Base-by-base conservation (phyloP, 2,888 invertebrate genomes). In the Mechanitis messenoides region DNA sequence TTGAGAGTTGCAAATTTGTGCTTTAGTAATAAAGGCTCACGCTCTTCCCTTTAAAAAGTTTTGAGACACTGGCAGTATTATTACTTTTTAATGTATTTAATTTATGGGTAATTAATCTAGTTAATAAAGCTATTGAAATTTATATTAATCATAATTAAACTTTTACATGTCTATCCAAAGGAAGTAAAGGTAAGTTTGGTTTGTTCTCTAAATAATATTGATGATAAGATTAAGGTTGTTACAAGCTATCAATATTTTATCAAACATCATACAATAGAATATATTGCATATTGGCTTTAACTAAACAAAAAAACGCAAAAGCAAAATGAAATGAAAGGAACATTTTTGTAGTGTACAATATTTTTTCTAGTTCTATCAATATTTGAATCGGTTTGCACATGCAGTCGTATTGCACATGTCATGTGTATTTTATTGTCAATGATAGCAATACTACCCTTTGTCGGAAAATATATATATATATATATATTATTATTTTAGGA, bases 1-100 rank as follows among this genome's bases (percentile, higher is more conserved):
- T 71, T 64, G 68, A 73, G 74, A 78, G 78, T 79, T 70, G 74
- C 71, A 76, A 79, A 77, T 78, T 80, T 77, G 74, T 75, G 79
- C 74, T 77, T 74, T 70, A 57, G 61, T 61, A 64, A 61, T 78
- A 75, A 77, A 71, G 65, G 69, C 66, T 63, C 72, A 74, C 60
- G 55, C 59, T 66, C 56, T 61, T 47, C 62, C 58, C 61, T 62
- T 53, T 60, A 58, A 50, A 31, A 50, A 50, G 50, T 50, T 50
- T 50, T 50, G 31, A 50, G 50, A 50, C 47, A 47, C 50, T 47
- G 47, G 20, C 47, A 50, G 6, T 50, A 31, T 31, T 50, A 50
- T 28, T 50, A 50, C 31, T 31, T 28, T 6, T 31, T 50, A 31
- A 9, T 9, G 3, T 42, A 11, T 11, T 50, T 9, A 28, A 31